phyloP scores from a whole-genome alignment of 2,797 vertebrate species.

The Rachycentron canadum region DNA sequence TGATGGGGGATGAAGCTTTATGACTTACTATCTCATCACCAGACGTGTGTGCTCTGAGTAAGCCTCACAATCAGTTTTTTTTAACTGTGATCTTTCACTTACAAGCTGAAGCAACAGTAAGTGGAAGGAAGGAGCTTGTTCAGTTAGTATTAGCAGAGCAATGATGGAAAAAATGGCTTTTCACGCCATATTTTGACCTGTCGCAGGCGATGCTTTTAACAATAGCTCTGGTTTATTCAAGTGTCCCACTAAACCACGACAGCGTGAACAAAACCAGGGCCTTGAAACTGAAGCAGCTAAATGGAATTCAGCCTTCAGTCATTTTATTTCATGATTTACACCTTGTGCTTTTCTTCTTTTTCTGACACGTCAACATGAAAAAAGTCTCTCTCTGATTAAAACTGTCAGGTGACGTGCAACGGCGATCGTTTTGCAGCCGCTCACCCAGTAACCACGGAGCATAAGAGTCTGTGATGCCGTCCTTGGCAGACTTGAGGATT shows the following conservation, averaged over 20 bases:
- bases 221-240: no score
- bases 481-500: slow-evolving; percentile 98
- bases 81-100: neutral
- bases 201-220: no score
- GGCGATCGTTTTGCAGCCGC: neutral
- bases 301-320: neutral
- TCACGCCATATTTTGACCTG: neutral
- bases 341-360: neutral
- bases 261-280: no score
- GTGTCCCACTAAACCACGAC: neutral
- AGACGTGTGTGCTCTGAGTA: neutral
- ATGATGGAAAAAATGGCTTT: neutral
- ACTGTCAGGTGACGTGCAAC: neutral
- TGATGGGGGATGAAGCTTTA: neutral
- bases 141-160: neutral
- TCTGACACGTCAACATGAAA: neutral
- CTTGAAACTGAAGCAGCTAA: neutral
- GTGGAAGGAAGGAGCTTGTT: neutral
- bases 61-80: neutral
- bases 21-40: neutral
- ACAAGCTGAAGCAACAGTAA: neutral
- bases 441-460: slow-evolving; percentile 96
- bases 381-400: neutral
- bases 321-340: neutral
- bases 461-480: slow-evolving; percentile 97